A percentile compares a stretch with the other conserved stretches of the same genome.
These are phyloP conservation scores for Heteropelma amictum DNA, from an alignment of 2,888 invertebrate species.

Conservation along the genomic window DNA sequence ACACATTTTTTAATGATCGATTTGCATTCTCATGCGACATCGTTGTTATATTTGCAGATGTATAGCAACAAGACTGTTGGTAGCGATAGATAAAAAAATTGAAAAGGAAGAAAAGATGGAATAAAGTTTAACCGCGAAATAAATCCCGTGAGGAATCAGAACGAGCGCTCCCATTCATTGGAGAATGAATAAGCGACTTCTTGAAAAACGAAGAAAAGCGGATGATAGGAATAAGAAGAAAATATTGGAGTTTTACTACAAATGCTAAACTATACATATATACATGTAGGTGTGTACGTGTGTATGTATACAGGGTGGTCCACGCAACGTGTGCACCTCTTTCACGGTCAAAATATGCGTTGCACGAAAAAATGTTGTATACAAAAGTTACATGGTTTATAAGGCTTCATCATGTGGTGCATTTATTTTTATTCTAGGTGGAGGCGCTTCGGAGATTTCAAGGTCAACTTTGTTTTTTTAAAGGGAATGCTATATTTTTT, in stretches of 20 bases:
- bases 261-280: conserved; percentile 30
- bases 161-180: conserved; percentile 18
- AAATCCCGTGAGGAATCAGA: conserved; percentile 53
- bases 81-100: conserved; percentile 26
- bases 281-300: no score
- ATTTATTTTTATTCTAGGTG: no score
- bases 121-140: conserved; percentile 42
- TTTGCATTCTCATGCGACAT: conserved; percentile 10
- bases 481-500: no score
- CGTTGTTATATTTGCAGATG: not conserved
- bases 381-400: no score
- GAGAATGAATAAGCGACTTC: conserved; percentile 32
- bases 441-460: no score
- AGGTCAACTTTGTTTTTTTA: no score
- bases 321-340: no score
- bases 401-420: no score
- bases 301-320: no score
- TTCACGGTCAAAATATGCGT: no score
- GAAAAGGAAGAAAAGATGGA: conserved; percentile 13
- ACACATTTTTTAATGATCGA: no score
- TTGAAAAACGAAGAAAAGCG: not conserved
- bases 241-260: conserved; percentile 33
- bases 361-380: no score
- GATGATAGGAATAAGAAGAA: conserved; percentile 24
- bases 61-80: not conserved